Percentiles rank a stretch among this genome's conserved stretches.
These are phyloP conservation scores for Sinocyclocheilus anophthalmus DNA, from an alignment of 2,113 vertebrate genomes.

Conservation along the genomic window DNA sequence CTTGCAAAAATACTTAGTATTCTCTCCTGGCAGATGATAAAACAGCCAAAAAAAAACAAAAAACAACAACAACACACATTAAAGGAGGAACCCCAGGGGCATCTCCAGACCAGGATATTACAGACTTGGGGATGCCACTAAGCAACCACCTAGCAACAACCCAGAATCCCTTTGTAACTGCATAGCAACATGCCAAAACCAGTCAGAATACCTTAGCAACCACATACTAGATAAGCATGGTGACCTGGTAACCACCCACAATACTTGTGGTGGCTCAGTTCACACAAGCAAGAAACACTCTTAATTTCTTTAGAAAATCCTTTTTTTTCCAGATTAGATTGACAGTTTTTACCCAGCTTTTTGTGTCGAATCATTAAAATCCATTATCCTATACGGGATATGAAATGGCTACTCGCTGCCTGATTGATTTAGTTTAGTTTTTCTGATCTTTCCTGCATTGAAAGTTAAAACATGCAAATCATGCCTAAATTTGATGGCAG, in stretches of 20 bases:
- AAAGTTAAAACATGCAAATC: conserved; percentile 1
- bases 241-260: no score
- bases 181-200: background rate
- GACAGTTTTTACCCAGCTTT: background rate
- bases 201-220: background rate
- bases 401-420: background rate
- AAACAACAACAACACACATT: background rate
- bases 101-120: background rate
- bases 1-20: background rate
- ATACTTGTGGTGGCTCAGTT: background rate
- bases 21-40: background rate
- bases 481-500: background rate
- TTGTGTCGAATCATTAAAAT: background rate
- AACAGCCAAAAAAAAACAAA: background rate
- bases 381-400: background rate
- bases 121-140: background rate
- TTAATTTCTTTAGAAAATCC: background rate
- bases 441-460: background rate
- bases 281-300: background rate
- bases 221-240: background rate
- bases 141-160: background rate
- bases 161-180: background rate
- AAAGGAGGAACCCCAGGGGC: background rate
- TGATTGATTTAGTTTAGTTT: background rate
- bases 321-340: background rate